Conservation (phyloP, 2,113 vertebrate genomes). For the Hippocampus zosterae region DNA sequence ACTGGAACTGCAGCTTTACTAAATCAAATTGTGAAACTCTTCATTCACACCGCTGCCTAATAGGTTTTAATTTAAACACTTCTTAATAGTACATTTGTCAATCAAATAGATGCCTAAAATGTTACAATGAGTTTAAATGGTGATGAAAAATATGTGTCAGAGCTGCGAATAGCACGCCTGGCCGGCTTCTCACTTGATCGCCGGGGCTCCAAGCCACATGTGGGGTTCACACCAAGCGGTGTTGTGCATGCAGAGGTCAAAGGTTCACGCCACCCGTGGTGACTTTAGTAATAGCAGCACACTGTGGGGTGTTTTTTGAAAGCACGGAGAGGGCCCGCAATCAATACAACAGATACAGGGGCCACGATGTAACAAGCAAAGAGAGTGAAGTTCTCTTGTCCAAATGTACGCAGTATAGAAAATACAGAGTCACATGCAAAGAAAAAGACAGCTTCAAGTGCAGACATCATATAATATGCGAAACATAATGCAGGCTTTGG, state of each 20-base stretch:
- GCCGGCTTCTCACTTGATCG: conserved; percentile 30
- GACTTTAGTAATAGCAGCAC: conserved; percentile 55
- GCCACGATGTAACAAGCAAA: conserved; percentile 16
- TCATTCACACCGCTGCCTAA: background rate
- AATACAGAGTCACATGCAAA: conserved; percentile 6
- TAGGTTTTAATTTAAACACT: too few species aligned
- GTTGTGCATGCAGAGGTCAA: conserved; percentile 48
- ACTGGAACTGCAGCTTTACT: too few species aligned
- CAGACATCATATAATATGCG: background rate
- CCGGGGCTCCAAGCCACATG: conserved; percentile 39
- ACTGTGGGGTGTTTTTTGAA: conserved; percentile 51
- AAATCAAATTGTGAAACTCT: background rate
- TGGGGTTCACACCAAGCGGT: conserved; percentile 49
- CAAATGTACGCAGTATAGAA: conserved; percentile 20
- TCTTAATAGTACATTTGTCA: background rate
- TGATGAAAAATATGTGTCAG: conserved; percentile 68
- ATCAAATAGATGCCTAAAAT: background rate
- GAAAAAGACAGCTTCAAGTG: conserved; percentile 5
- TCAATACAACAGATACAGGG: conserved; percentile 59
- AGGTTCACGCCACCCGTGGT: conserved; percentile 50
- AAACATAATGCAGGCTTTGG: background rate
- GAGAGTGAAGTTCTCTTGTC: conserved; percentile 27
- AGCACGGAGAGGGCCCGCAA: conserved; percentile 29
- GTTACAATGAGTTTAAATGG: conserved; percentile 67
- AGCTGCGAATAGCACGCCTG: conserved; percentile 53